Conservation (phyloP, 2,888 invertebrate species). For the Volucella inanis region DNA sequence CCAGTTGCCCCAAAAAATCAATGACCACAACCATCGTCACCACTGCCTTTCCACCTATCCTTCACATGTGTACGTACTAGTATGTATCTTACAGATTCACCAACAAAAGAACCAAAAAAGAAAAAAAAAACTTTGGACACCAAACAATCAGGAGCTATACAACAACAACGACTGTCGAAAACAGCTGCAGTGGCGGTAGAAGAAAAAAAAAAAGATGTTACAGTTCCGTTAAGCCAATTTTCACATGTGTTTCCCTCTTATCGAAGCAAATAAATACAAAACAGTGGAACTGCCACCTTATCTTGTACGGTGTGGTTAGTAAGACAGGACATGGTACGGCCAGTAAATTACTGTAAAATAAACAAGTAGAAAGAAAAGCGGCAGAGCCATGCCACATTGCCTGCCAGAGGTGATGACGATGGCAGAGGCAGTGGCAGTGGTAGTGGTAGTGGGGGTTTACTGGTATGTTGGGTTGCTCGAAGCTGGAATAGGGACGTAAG, state of each 20-base stretch:
- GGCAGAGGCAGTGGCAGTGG: neutral
- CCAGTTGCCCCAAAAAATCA: slow-evolving; percentile 66
- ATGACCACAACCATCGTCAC: slow-evolving; percentile 65
- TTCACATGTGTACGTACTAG: slow-evolving; percentile 1
- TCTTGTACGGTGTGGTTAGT: slow-evolving; percentile 60
- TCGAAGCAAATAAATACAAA: slow-evolving; percentile 69
- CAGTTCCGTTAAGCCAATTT: slow-evolving; percentile 72
- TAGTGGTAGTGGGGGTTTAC: neutral
- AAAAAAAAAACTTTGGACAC: neutral
- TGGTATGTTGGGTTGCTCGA: neutral
- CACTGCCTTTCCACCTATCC: slow-evolving; percentile 21
- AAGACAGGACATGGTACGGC: slow-evolving; percentile 59
- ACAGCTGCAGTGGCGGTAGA: no score
- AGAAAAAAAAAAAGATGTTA: slow-evolving; percentile 53
- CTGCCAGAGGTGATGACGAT: neutral
- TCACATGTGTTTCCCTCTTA: slow-evolving; percentile 72
- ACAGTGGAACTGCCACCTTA: slow-evolving; percentile 70
- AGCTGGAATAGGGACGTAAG: slow-evolving; percentile 15
- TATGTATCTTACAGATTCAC: neutral
- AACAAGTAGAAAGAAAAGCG: slow-evolving; percentile 49
- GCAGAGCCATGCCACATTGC: slow-evolving; percentile 29
- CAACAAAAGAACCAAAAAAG: slow-evolving; percentile 15
- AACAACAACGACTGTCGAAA: slow-evolving; percentile 1
- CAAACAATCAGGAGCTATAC: slow-evolving; percentile 1
- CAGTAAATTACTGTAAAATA: slow-evolving; percentile 73